Conservation (phyloP, 2,113 vertebrate species). For the Rhagologus leucostigma region DNA sequence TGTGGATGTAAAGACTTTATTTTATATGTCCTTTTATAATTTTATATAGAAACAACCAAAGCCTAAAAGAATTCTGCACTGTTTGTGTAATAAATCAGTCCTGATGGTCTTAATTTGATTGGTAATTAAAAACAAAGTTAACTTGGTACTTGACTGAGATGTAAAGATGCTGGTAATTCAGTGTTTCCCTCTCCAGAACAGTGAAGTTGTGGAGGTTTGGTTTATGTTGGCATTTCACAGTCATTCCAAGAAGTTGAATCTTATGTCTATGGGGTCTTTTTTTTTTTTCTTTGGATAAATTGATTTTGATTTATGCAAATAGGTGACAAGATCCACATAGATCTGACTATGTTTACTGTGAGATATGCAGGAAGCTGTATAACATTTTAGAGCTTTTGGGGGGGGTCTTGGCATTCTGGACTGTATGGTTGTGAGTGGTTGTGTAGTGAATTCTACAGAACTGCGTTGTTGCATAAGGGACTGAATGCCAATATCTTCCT, state of each 20-base stretch:
- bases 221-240: neutral
- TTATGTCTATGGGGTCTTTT: fast-evolving
- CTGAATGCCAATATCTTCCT: neutral
- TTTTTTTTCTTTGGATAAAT: neutral
- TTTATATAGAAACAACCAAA: conserved; percentile 11
- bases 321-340: neutral
- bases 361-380: neutral
- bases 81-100: conserved; percentile 31
- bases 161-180: neutral
- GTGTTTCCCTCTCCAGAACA: neutral
- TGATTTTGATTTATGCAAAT: neutral
- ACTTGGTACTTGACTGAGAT: neutral
- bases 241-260: neutral
- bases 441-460: neutral
- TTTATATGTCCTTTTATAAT: neutral
- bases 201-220: neutral
- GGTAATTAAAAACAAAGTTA: conserved; percentile 42
- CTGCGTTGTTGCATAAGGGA: fast-evolving
- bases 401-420: neutral
- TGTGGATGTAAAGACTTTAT: conserved; percentile 12
- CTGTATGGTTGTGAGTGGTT: neutral
- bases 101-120: conserved; percentile 45
- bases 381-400: neutral
- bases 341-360: neutral
- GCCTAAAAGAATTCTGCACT: neutral